A percentile compares a stretch with the other conserved stretches of the same genome.
Conservation (phyloP, 2,888 invertebrate genomes). For the Drosophila demipolita region DNA sequence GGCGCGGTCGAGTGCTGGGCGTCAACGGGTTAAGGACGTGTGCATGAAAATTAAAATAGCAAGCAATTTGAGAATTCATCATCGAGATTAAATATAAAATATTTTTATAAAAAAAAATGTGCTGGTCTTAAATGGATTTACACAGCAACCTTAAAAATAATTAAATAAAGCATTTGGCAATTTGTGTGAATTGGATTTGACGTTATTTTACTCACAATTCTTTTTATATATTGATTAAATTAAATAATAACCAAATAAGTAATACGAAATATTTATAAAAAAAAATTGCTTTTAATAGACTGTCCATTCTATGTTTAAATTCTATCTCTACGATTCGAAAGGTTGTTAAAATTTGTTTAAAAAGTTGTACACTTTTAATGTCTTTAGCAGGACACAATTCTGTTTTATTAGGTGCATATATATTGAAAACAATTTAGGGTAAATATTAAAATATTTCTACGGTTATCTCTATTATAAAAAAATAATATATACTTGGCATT, state of each 20-base stretch:
- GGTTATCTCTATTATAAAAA: neutral
- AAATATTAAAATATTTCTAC: neutral
- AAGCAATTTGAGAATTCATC: slow-evolving; percentile 36
- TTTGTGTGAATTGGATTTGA: slow-evolving; percentile 18
- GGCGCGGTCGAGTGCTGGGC: slow-evolving; percentile 43
- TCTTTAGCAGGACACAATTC: neutral
- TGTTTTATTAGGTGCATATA: neutral
- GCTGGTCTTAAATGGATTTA: slow-evolving; percentile 31
- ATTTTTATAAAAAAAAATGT: slow-evolving; percentile 16
- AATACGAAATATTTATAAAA: neutral
- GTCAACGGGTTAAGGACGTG: slow-evolving; percentile 57
- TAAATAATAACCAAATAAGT: neutral
- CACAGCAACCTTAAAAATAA: slow-evolving; percentile 29
- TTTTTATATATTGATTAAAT: neutral
- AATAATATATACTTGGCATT: neutral
- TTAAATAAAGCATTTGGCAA: slow-evolving; percentile 39
- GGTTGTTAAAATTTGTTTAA: neutral
- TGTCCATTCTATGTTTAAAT: neutral
- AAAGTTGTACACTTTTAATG: neutral
- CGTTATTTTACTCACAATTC: neutral
- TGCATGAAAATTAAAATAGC: slow-evolving; percentile 54
- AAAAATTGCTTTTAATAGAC: neutral
- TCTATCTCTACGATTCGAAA: neutral
- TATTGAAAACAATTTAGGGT: neutral
- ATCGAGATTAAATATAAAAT: slow-evolving; percentile 3